A percentile compares a stretch with the other conserved stretches of the same genome.
Conservation (phyloP, 1,140 invertebrate genomes). For the Drosophila sulfurigaster region DNA sequence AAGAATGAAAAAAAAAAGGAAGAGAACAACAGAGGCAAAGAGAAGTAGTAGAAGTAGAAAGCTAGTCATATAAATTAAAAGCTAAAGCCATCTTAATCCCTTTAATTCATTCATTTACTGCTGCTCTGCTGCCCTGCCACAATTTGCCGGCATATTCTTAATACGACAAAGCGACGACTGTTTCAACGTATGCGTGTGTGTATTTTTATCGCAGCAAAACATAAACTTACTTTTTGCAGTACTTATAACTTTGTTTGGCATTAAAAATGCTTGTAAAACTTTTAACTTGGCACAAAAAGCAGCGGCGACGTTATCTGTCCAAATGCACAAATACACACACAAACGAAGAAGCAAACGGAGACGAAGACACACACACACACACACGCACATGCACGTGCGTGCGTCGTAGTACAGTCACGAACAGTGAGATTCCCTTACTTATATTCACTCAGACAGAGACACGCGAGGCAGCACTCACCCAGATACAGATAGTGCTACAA, state of each 20-base stretch:
- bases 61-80: constrained; percentile 68
- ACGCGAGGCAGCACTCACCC: constrained; percentile 11
- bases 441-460: constrained; percentile 13
- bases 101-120: constrained; percentile 71
- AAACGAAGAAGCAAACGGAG: background rate
- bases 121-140: constrained; percentile 18
- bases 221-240: constrained; percentile 76
- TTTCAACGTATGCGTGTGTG: constrained; percentile 26
- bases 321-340: constrained; percentile 30
- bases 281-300: constrained; percentile 66
- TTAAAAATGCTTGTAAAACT: constrained; percentile 82
- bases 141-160: constrained; percentile 39
- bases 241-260: constrained; percentile 80
- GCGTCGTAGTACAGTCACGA: background rate
- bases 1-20: background rate
- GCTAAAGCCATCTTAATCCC: constrained; percentile 73
- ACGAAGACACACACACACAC: constrained; percentile 10
- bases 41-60: constrained; percentile 34
- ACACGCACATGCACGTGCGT: background rate
- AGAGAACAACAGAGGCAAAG: background rate
- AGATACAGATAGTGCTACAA: constrained; percentile 25
- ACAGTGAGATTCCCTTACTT: constrained; percentile 14
- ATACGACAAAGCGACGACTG: constrained; percentile 10
- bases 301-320: constrained; percentile 53
- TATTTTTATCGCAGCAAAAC: constrained; percentile 74